These are phyloP conservation scores for Daphoenositta chrysoptera DNA, from an alignment of 2,113 vertebrate species.

Conservation along the genomic window DNA sequence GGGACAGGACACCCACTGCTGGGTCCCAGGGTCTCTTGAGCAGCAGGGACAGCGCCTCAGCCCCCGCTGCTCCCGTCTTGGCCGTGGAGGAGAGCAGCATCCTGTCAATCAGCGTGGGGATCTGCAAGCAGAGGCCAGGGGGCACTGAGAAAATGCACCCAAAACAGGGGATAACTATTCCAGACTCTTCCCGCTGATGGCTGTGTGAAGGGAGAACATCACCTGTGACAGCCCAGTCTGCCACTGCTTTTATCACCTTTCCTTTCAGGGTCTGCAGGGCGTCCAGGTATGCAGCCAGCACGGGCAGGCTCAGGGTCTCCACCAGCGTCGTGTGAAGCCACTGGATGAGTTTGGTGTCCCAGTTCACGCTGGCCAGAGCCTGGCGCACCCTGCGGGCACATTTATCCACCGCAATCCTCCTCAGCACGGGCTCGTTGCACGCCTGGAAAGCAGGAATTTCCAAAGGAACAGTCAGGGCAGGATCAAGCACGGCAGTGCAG, in stretches of 20 bases:
- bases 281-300: slow-evolving; percentile 94
- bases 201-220: fast-evolving
- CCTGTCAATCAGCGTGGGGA: slow-evolving; percentile 91
- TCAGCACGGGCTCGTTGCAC: slow-evolving; percentile 90
- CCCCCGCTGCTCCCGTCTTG: slow-evolving; percentile 86
- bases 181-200: not conserved
- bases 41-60: slow-evolving; percentile 91
- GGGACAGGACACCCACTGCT: slow-evolving; percentile 92
- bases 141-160: not conserved
- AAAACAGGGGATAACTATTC: fast-evolving
- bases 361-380: slow-evolving; percentile 89
- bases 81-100: slow-evolving; percentile 89
- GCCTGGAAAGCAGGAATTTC: slow-evolving; percentile 60
- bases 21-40: slow-evolving; percentile 98
- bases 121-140: slow-evolving; percentile 67
- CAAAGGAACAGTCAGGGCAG: not conserved
- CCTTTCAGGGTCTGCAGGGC: slow-evolving; percentile 96
- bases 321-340: slow-evolving; percentile 93
- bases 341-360: slow-evolving; percentile 94
- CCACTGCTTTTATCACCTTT: slow-evolving; percentile 75
- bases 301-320: slow-evolving; percentile 90
- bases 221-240: fast-evolving
- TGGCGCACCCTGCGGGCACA: slow-evolving; percentile 93
- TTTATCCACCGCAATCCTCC: slow-evolving; percentile 93
- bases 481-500: fast-evolving